These are phyloP conservation scores for Chromoteleia sp. DNA, from an alignment of 2,888 invertebrate genomes.

Conservation along the genomic window DNA sequence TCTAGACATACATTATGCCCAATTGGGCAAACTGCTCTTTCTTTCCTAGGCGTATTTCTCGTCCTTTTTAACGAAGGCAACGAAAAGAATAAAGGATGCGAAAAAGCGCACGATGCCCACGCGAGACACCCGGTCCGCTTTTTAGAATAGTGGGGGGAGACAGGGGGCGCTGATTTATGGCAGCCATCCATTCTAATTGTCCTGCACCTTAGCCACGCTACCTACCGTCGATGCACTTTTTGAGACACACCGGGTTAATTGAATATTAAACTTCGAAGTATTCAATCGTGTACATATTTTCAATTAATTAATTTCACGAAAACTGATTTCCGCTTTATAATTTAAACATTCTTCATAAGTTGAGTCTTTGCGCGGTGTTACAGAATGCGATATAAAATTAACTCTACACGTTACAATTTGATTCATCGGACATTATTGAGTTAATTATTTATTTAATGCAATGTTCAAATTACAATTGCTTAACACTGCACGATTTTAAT, in stretches of 20 bases:
- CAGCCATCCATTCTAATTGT: conserved; percentile 76
- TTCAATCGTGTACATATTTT: conserved; percentile 73
- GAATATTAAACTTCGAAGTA: conserved; percentile 80
- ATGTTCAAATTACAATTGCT: no score
- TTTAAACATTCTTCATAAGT: no score
- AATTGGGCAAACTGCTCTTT: conserved; percentile 60
- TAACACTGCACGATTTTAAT: no score
- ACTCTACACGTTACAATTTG: no score
- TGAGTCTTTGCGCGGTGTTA: no score
- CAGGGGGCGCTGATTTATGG: conserved; percentile 74
- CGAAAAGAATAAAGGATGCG: conserved; percentile 66
- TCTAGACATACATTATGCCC: conserved; percentile 70
- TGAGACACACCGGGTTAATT: conserved; percentile 78
- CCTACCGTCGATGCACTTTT: conserved; percentile 77
- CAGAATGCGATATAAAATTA: no score
- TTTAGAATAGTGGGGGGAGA: conserved; percentile 54
- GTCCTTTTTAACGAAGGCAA: conserved; percentile 69
- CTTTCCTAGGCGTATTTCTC: conserved; percentile 66
- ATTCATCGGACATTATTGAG: no score
- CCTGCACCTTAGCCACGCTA: conserved; percentile 72
- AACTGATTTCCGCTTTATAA: no score
- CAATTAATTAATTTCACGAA: conserved; percentile 1
- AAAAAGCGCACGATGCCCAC: conserved; percentile 69
- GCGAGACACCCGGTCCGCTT: conserved; percentile 69
- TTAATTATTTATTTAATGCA: no score